Evolutionary conservation across 2,113 vertebrate genomes (phyloP).

Genomic region (Zosterops hypoxanthus): DNA sequence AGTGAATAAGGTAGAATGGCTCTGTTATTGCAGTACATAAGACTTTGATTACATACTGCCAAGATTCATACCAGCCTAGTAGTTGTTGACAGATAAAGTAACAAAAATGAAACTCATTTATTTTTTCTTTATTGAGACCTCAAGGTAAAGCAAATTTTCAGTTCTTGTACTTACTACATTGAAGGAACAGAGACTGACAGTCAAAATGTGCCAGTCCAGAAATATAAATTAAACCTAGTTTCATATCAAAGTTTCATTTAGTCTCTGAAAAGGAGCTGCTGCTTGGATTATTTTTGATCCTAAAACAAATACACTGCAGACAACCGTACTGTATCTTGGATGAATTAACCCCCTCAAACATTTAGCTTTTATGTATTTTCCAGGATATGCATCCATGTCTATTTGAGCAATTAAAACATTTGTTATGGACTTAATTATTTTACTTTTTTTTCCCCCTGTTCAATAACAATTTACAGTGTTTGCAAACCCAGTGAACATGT

Average conservation of each 20-base stretch:
- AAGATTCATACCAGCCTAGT: constrained; percentile 77
- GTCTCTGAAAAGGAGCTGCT: constrained; percentile 65
- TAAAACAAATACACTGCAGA: constrained; percentile 51
- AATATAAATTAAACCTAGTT: constrained; percentile 78
- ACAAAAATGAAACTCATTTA: constrained; percentile 82
- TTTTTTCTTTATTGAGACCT: constrained; percentile 82
- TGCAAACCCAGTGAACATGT: neutral
- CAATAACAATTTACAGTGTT: neutral
- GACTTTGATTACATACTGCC: constrained; percentile 79
- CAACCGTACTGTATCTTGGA: neutral
- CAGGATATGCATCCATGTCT: neutral
- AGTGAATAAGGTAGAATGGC: constrained; percentile 71
- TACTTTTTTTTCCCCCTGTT: fast-evolving
- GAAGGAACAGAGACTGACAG: constrained; percentile 73
- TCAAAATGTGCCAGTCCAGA: constrained; percentile 73
- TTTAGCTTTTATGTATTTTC: neutral
- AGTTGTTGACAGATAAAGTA: constrained; percentile 83
- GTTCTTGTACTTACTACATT: constrained; percentile 74
- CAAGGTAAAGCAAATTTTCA: constrained; percentile 80
- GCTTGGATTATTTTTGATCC: constrained; percentile 70
- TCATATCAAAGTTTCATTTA: constrained; percentile 77
- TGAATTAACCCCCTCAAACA: neutral
- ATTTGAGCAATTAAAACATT: neutral
- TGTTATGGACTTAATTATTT: neutral
- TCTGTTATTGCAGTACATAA: constrained; percentile 76